phyloP scores from a whole-genome alignment of 1,140 invertebrate genomes.

The Calycopis cecrops region DNA sequence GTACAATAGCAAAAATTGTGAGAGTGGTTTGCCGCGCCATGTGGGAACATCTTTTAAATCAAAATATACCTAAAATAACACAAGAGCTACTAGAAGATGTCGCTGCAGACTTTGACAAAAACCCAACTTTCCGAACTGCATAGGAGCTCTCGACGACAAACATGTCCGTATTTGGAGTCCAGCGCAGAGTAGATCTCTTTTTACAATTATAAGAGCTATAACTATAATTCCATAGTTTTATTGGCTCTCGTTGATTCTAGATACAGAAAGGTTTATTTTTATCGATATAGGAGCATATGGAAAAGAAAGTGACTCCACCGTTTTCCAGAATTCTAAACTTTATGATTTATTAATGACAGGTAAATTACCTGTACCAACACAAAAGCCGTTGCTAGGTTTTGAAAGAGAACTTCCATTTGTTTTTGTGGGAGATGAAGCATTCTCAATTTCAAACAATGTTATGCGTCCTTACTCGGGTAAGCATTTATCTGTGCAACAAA shows the following conservation, averaged over 20 bases:
- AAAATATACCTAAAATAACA: no score
- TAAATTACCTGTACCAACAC: constrained; percentile 6
- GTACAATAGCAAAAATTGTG: constrained; percentile 20
- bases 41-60: constrained; percentile 14
- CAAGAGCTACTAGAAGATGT: no score
- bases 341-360: constrained; percentile 29
- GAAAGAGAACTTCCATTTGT: constrained; percentile 39
- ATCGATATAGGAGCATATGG: constrained; percentile 45
- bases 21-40: constrained; percentile 19
- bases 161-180: constrained; percentile 29
- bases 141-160: constrained; percentile 31
- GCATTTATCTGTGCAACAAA: constrained; percentile 14
- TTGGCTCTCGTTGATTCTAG: constrained; percentile 33
- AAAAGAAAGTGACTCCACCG: constrained; percentile 47
- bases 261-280: constrained; percentile 37
- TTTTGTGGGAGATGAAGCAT: constrained; percentile 63
- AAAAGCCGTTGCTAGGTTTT: constrained; percentile 43
- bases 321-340: constrained; percentile 37
- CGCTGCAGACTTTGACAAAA: constrained; percentile 4
- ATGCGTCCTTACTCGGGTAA: constrained; percentile 46
- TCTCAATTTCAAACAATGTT: constrained; percentile 54
- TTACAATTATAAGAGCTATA: constrained; percentile 52
- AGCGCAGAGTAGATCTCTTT: constrained; percentile 37
- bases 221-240: constrained; percentile 16
- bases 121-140: constrained; percentile 25